Base-by-base conservation (phyloP, 2,797 vertebrate genomes). In the Xiphophorus birchmanni region DNA sequence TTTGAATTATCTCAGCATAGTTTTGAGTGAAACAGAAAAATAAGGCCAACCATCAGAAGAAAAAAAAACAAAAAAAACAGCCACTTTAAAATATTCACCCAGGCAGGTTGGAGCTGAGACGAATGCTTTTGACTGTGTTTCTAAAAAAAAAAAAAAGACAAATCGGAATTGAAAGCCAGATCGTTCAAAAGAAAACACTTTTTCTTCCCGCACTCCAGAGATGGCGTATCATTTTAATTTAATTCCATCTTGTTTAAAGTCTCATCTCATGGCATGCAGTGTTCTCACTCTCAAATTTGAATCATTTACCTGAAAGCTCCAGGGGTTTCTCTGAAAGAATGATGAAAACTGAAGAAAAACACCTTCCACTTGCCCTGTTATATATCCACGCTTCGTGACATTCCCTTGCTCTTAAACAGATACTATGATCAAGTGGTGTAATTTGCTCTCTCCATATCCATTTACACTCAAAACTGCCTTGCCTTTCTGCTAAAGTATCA, bases 181-280 rank as follows among this genome's bases (percentile, higher is more conserved):
- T 10, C 15, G 50, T 67, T 73, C 77, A 78, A 80, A 75, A 37
- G 79, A 79, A 74, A 76, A 9, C 67, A 72, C 67, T 75, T 60
- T 75, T 77, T 56, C 82, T 45, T 5, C 26, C 40, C 35, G 67
- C 67, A n/a, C 77, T 63, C 75, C 58, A 32, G 80, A 76, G 82
- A 81, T 60, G 77, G 45, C n/a, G 76, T 32, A 77, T 87, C 78
- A 74, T 82, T 86, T 85, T 84, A 87, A 87, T 84, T 82, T 75
- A 48, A 77, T 82, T 87, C 75, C 74, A 76, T 92, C 84, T 54
- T 67, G 58, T 83, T 85, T 84, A 80, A 79, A 80, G 73, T 77
- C 73, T 26, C 71, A 44, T 86, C 73, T 81, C 60, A 32, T 58
- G 76, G 52, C 74, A 63, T 44, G 54, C 2, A 7, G 9, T n/a